Evolutionary conservation across 2,797 vertebrate genomes (phyloP).

Genomic region (Halcyon chelicuti): DNA sequence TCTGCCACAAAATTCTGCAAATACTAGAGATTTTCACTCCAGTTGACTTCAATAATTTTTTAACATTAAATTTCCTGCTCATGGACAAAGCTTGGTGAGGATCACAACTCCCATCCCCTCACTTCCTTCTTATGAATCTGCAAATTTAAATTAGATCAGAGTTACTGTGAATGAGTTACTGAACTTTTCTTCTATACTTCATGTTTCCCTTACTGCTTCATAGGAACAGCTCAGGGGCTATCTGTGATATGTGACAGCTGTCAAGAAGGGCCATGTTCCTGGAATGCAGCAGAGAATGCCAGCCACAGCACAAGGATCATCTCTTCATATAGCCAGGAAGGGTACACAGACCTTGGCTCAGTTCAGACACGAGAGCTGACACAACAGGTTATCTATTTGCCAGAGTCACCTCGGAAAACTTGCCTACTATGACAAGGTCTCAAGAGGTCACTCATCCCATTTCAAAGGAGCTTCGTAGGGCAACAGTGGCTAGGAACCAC

Average conservation of each 20-base stretch:
- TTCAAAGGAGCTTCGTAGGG: background rate
- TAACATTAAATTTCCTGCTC: background rate
- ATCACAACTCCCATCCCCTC: background rate
- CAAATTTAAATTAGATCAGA: background rate
- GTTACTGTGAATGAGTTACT: background rate
- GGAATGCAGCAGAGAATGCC: slow-evolving; percentile 44
- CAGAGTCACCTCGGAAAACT: slow-evolving; percentile 55
- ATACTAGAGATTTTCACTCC: background rate
- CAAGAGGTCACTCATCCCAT: background rate
- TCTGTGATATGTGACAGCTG: slow-evolving; percentile 42
- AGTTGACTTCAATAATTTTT: background rate
- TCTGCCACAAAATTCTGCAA: background rate
- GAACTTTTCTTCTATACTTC: background rate
- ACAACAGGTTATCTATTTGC: slow-evolving; percentile 41
- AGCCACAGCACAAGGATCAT: slow-evolving; percentile 47
- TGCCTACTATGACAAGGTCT: slow-evolving; percentile 9
- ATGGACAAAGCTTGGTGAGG: background rate
- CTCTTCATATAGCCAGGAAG: slow-evolving; percentile 54
- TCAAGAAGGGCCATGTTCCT: slow-evolving; percentile 45
- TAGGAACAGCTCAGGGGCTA: background rate
- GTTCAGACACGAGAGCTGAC: slow-evolving; percentile 15
- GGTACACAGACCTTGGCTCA: slow-evolving; percentile 51
- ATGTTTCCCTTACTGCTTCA: background rate
- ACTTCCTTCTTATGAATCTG: background rate
- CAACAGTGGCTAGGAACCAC: background rate